Conservation (phyloP, 2,888 invertebrate species). For the Orchestes rusci region DNA sequence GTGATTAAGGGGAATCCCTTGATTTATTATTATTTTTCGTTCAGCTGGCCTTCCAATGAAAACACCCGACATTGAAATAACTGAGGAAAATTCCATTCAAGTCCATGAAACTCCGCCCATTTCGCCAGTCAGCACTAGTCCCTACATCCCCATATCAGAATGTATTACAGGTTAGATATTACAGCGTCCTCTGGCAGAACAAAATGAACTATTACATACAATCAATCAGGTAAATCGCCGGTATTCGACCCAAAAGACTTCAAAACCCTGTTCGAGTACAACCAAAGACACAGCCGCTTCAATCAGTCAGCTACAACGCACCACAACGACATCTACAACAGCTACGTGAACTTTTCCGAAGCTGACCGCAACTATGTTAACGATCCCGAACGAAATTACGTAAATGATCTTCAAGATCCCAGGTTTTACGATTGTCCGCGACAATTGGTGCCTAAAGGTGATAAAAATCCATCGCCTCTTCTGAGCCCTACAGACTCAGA, state of each 20-base stretch:
- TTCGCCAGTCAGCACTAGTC: conserved; percentile 64
- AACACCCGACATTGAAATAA: conserved; percentile 29
- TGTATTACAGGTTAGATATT: conserved; percentile 77
- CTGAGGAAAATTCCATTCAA: conserved; percentile 26
- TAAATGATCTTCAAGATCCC: conserved; percentile 46
- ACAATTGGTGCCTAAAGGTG: conserved; percentile 28
- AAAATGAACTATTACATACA: not conserved
- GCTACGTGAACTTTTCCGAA: conserved; percentile 32
- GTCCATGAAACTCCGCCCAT: conserved; percentile 53
- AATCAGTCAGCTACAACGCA: conserved; percentile 12
- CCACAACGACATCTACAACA: conserved; percentile 28
- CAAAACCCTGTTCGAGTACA: conserved; percentile 35
- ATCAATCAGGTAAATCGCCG: conserved; percentile 57
- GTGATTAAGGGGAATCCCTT: too few species aligned
- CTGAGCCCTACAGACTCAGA: conserved; percentile 59
- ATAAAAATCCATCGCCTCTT: conserved; percentile 43
- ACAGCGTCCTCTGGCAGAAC: too few species aligned
- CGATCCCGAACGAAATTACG: conserved; percentile 35
- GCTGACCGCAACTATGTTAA: not conserved
- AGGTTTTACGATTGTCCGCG: conserved; percentile 49
- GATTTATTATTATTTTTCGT: conserved; percentile 12
- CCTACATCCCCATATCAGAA: conserved; percentile 89
- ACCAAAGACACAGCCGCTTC: conserved; percentile 28
- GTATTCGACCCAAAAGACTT: conserved; percentile 33
- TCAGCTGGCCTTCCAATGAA: conserved; percentile 23